phyloP scores from a whole-genome alignment of 2,797 vertebrate species.

The Kryptopterus vitreolus region DNA sequence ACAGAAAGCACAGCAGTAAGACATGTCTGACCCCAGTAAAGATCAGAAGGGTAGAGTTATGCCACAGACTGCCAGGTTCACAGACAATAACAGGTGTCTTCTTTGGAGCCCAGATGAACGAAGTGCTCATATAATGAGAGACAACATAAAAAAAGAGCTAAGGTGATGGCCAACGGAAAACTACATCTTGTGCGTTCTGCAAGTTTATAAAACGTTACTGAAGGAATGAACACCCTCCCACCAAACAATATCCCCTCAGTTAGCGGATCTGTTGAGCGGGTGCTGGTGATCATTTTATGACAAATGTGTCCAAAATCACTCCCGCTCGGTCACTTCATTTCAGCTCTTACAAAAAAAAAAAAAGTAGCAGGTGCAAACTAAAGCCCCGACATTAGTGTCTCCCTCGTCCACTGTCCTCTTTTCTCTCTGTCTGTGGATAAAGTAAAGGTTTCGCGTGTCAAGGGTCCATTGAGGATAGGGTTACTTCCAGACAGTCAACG shows the following conservation, averaged over 20 bases:
- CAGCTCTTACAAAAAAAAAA: conserved; percentile 51
- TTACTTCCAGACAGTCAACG: conserved; percentile 76
- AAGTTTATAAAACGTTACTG: not conserved
- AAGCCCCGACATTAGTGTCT: conserved; percentile 37
- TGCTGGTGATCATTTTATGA: conserved; percentile 2
- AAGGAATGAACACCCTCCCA: not conserved
- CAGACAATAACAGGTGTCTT: conserved; percentile 50
- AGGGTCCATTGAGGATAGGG: conserved; percentile 76
- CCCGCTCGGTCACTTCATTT: conserved; percentile 13
- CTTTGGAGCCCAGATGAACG: conserved; percentile 23
- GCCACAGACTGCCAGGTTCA: conserved; percentile 24
- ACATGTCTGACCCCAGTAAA: conserved; percentile 36
- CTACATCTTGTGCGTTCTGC: not conserved
- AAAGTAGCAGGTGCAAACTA: conserved; percentile 74
- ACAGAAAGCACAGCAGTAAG: conserved; percentile 5
- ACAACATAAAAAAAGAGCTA: not conserved
- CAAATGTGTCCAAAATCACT: not conserved
- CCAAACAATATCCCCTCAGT: conserved; percentile 21
- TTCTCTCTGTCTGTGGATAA: conserved; percentile 53
- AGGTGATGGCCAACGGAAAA: not conserved
- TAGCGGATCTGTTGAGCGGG: not conserved
- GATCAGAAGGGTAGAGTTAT: conserved; percentile 43
- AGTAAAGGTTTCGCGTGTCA: conserved; percentile 72
- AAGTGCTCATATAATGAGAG: not conserved
- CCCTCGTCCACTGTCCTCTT: conserved; percentile 2